Percentiles rank a stretch among this genome's conserved stretches.
These are phyloP conservation scores for Paguma larvata DNA, from an alignment of 2,797 vertebrate species.

Conservation along the genomic window DNA sequence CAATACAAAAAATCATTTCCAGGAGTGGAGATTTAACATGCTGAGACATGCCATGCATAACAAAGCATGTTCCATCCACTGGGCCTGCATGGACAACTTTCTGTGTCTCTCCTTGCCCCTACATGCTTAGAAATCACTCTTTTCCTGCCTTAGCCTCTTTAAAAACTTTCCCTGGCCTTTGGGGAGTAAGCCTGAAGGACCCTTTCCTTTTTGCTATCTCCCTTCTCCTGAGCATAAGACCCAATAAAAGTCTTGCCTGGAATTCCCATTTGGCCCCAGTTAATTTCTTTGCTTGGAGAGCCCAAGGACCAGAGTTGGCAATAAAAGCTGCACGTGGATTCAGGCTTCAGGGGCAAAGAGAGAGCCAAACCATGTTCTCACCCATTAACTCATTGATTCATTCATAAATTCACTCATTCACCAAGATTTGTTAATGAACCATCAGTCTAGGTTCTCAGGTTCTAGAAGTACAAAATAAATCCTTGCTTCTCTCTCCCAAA, in stretches of 20 bases:
- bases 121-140: neutral
- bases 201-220: neutral
- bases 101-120: neutral
- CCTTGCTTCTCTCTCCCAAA: neutral
- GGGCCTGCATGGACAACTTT: neutral
- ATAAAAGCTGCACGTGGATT: neutral
- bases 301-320: neutral
- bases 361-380: neutral
- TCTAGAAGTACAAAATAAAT: neutral
- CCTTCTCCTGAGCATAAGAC: neutral
- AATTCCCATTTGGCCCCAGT: neutral
- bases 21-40: neutral
- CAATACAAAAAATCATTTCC: neutral
- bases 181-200: neutral
- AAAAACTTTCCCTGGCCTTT: neutral
- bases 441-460: neutral
- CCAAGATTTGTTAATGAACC: neutral
- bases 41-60: neutral
- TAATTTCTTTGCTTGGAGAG: neutral
- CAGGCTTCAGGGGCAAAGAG: neutral
- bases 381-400: neutral
- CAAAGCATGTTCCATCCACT: neutral
- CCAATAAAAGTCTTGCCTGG: neutral
- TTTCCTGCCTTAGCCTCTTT: neutral
- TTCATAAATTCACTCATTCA: neutral